Conservation (phyloP, 2,113 vertebrate species). For the Mustelus asterias region DNA sequence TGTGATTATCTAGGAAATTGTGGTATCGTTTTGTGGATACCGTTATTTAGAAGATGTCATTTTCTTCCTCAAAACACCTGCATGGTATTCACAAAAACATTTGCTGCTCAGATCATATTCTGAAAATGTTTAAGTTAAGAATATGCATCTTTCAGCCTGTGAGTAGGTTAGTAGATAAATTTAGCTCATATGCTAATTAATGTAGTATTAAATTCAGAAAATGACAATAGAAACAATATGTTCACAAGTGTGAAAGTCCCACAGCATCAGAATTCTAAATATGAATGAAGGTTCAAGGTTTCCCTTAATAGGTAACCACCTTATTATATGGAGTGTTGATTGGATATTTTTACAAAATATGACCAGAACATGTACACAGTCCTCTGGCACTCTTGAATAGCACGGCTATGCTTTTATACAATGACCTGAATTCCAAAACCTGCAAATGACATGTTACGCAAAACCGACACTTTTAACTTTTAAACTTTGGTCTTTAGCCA, state of each 20-base stretch:
- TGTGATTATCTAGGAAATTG: conserved; percentile 71
- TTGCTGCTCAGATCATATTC: background rate
- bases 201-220: background rate
- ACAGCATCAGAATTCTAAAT: background rate
- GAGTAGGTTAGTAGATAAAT: background rate
- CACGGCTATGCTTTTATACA: background rate
- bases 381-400: background rate
- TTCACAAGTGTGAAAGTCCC: background rate
- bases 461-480: background rate
- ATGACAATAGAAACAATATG: background rate
- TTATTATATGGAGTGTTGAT: background rate
- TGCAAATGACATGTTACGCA: background rate
- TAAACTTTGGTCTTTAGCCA: background rate
- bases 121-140: background rate
- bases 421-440: background rate
- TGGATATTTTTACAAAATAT: background rate
- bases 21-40: conserved; percentile 66
- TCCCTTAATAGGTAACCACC: background rate
- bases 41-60: conserved; percentile 49
- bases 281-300: conserved; percentile 7
- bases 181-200: background rate
- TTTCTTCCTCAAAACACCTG: background rate
- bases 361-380: background rate
- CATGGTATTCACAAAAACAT: background rate
- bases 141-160: background rate